Conservation (phyloP, 2,888 invertebrate genomes). For the Abrostola triplasia region DNA sequence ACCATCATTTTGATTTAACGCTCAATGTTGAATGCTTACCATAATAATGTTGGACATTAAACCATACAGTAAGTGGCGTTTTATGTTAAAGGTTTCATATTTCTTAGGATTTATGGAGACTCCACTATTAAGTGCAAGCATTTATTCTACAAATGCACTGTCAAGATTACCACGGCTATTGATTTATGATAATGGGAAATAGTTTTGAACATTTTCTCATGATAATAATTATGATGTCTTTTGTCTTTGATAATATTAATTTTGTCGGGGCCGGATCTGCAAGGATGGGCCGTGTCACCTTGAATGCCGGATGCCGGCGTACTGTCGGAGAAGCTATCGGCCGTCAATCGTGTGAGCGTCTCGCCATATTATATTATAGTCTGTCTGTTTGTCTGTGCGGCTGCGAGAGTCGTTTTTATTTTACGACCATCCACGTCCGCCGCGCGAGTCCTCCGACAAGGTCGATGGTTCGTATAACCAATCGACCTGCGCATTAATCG, state of each 20-base stretch:
- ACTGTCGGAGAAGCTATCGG: constrained; percentile 83
- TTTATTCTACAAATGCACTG: constrained; percentile 35
- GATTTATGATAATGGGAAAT: constrained; percentile 53
- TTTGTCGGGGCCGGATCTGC: constrained; percentile 76
- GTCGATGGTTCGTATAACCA: constrained; percentile 73
- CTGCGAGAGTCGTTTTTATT: constrained; percentile 81
- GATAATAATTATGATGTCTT: constrained; percentile 44
- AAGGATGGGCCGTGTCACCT: constrained; percentile 86
- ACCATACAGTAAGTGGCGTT: constrained; percentile 59
- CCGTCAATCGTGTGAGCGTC: constrained; percentile 85
- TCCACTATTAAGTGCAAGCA: constrained; percentile 37
- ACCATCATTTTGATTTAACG: constrained; percentile 66
- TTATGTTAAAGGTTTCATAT: constrained; percentile 65
- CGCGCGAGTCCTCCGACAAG: constrained; percentile 79
- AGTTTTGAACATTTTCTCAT: constrained; percentile 39
- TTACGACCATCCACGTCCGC: constrained; percentile 85
- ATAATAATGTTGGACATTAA: constrained; percentile 55
- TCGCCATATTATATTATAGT: constrained; percentile 79
- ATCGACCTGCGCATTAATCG: constrained; percentile 64
- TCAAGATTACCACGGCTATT: constrained; percentile 31
- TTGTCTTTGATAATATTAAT: constrained; percentile 57
- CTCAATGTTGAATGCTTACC: constrained; percentile 58
- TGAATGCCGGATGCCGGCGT: constrained; percentile 85
- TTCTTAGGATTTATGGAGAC: constrained; percentile 58
- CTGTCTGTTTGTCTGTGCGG: constrained; percentile 80